Conservation (phyloP, 1,140 invertebrate genomes). For the Monochamus saltuarius region DNA sequence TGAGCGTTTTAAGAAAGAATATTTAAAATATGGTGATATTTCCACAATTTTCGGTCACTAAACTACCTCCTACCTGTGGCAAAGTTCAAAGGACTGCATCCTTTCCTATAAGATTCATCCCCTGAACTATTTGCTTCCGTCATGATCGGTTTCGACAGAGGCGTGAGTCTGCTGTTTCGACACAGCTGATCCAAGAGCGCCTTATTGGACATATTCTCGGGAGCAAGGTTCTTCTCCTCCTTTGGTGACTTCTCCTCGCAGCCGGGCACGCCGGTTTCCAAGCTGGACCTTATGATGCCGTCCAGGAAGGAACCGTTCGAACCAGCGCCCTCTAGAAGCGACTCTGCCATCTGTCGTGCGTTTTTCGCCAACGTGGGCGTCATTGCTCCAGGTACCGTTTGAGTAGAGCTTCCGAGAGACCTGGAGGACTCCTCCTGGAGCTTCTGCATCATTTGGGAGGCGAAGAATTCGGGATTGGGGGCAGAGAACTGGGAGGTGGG, state of each 20-base stretch:
- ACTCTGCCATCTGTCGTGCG: slow-evolving; percentile 62
- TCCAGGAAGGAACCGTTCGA: slow-evolving; percentile 73
- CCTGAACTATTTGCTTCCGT: slow-evolving; percentile 43
- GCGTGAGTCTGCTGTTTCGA: slow-evolving; percentile 61
- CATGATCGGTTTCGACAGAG: slow-evolving; percentile 53
- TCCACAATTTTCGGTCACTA: neutral
- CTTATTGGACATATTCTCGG: slow-evolving; percentile 60
- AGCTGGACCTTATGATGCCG: slow-evolving; percentile 76
- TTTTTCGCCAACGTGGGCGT: slow-evolving; percentile 55
- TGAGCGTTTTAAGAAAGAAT: too few relatives aligned
- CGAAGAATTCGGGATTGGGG: slow-evolving; percentile 68
- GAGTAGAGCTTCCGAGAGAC: slow-evolving; percentile 36
- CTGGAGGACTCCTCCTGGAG: slow-evolving; percentile 64
- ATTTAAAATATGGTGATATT: too few relatives aligned
- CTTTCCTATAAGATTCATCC: slow-evolving; percentile 46
- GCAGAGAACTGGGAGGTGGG: slow-evolving; percentile 53
- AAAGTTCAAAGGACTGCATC: slow-evolving; percentile 45
- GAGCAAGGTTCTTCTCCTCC: slow-evolving; percentile 49
- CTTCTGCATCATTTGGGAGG: slow-evolving; percentile 78
- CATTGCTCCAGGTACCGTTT: slow-evolving; percentile 35
- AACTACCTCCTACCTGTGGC: slow-evolving; percentile 25
- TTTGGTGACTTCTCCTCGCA: slow-evolving; percentile 40
- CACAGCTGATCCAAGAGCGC: slow-evolving; percentile 71
- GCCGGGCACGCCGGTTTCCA: slow-evolving; percentile 62
- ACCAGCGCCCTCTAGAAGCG: slow-evolving; percentile 60